These are phyloP conservation scores for Perizoma flavofasciatum DNA, from an alignment of 2,888 invertebrate species.

Conservation along the genomic window DNA sequence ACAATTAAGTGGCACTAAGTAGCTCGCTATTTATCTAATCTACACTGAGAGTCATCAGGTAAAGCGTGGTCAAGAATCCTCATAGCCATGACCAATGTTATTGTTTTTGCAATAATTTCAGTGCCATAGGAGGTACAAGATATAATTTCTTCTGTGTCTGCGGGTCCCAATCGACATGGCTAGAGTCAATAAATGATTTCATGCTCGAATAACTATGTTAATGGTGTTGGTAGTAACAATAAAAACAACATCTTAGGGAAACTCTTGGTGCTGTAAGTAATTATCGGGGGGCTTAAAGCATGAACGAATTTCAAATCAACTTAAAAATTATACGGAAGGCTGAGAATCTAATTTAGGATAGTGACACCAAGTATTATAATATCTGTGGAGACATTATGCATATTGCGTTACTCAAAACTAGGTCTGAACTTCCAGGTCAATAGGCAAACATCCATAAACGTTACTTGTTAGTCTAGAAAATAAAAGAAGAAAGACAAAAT, in stretches of 20 bases:
- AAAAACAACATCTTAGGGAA: conserved; percentile 56
- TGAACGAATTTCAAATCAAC: conserved; percentile 22
- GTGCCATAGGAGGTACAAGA: neutral
- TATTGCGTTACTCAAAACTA: conserved; percentile 2
- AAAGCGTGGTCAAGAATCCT: too few species aligned
- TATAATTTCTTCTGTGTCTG: conserved; percentile 17
- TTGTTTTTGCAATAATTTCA: neutral
- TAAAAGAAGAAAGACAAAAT: too few species aligned
- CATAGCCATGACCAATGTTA: too few species aligned
- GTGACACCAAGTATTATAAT: too few species aligned
- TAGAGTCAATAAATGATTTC: conserved; percentile 69
- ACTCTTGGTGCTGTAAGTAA: conserved; percentile 35
- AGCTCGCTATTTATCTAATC: too few species aligned
- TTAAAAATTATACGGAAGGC: conserved; percentile 13
- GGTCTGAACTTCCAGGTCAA: conserved; percentile 17
- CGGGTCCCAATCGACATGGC: conserved; percentile 49
- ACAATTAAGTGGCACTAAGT: too few species aligned
- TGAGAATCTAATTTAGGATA: conserved; percentile 21
- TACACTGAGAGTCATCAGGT: too few species aligned
- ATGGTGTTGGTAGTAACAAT: conserved; percentile 58
- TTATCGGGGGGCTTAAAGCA: conserved; percentile 14
- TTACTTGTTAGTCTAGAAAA: neutral
- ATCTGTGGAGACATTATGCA: too few species aligned
- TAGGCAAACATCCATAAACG: conserved; percentile 6
- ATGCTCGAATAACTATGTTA: conserved; percentile 74